These are phyloP conservation scores for Luidia sarsii DNA, from an alignment of 53 echinoderm and acorn worm species.

Conservation along the genomic window DNA sequence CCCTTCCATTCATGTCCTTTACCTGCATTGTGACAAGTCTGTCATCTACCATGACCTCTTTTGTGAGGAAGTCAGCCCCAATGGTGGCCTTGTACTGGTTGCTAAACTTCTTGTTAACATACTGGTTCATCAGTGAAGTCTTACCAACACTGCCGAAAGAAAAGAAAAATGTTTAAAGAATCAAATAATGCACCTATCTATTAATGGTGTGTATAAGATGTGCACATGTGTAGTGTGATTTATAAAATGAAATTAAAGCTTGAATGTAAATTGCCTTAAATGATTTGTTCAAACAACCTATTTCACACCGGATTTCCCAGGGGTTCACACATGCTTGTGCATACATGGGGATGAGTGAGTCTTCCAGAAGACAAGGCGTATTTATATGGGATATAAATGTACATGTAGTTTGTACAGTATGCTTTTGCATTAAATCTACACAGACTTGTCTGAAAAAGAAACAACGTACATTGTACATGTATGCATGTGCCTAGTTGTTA, in stretches of 20 bases:
- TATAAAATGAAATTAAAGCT: background rate
- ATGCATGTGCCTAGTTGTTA: too few relatives aligned
- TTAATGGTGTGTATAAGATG: background rate
- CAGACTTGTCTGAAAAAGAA: too few relatives aligned
- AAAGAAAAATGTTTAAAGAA: background rate
- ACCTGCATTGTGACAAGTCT: slow-evolving; percentile 99
- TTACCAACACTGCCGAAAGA: slow-evolving; percentile 78
- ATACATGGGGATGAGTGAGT: too few relatives aligned
- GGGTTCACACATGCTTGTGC: too few relatives aligned
- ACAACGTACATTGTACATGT: too few relatives aligned
- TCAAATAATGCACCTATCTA: background rate
- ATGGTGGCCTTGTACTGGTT: slow-evolving; percentile 99
- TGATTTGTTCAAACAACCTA: too few relatives aligned
- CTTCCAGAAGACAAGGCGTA: too few relatives aligned
- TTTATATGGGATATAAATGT: background rate
- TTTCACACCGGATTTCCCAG: too few relatives aligned
- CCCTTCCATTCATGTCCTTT: too few relatives aligned
- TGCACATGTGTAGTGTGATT: too few relatives aligned
- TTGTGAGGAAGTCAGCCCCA: slow-evolving; percentile 99
- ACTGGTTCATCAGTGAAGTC: slow-evolving; percentile 98
- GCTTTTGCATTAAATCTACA: too few relatives aligned
- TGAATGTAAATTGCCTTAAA: too few relatives aligned
- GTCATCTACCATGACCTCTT: slow-evolving; percentile 99
- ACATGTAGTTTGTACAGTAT: background rate
- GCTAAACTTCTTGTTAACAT: slow-evolving; percentile 99